Evolutionary conservation across 2,888 invertebrate species (phyloP), one percentile per base, ranked within the genome.

Genomic region (Tenthredo scrophulariae): DNA sequence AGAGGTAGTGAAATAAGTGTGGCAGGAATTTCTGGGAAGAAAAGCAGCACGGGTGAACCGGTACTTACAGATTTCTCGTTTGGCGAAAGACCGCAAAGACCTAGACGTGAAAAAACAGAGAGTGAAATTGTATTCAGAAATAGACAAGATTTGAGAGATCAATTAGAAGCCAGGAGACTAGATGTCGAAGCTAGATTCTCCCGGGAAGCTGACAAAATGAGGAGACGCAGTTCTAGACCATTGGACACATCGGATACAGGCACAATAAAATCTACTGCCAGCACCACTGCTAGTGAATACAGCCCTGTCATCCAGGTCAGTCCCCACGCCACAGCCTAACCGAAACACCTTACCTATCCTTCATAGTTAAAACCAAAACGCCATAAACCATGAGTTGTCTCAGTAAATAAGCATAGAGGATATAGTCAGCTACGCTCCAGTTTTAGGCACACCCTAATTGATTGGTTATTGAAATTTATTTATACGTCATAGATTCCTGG

Each of bases 21-120:
- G 54, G 92, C 92, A 70, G 91, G 92, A 26, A 91, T 93, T 26
- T 87, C 86, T 40, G 90, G 91, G 15, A 91, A 90, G 86, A 94
- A 94, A 89, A 95, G 96, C 89, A 92, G 94, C 88, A 93, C 94
- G 82, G 96, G 96, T 54, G 96, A 97, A 91, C 96, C 97, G 9
- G 94, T 97, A 65, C 93, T 96, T 87, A 97, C 96, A 74, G 96
- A 97, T 91, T 97, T 96, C 89, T 94, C 88, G 93, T 94, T 92
- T 94, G 94, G 93, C 93, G 91, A 43, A 93, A 94, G 88, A 90
- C 93, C 46, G 92, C 94, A 90, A 94, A 94, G 91, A 91, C 97
- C 97, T 82, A 95, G 97, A 91, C 95, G 97, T 90, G 97, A 98
- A 95, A 97, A 97, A 95, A 98, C 97, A 91, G 97, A 98, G 94